phyloP scores from a whole-genome alignment of 1,140 invertebrate genomes.

The Phymorhynchus buccinoides region DNA sequence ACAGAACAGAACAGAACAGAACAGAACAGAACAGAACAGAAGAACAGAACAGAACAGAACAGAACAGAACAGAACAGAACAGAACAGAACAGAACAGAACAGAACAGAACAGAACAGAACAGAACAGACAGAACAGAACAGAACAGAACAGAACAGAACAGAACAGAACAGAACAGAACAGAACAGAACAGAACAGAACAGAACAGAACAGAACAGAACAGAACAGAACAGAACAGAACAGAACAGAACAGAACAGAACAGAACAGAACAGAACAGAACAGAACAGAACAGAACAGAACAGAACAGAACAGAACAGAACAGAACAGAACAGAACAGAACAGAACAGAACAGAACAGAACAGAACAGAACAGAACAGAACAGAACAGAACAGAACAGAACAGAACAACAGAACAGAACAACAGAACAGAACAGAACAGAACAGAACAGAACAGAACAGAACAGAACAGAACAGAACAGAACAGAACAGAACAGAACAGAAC shows the following conservation, averaged over 20 bases:
- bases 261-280: conserved; percentile 11
- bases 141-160: not conserved
- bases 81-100: not conserved
- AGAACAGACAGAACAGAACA: not conserved
- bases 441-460: not conserved
- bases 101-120: not conserved
- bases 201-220: not conserved
- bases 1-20: not conserved
- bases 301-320: not conserved
- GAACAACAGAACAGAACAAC: too few relatives aligned
- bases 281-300: conserved; percentile 9
- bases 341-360: conserved; percentile 9
- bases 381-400: conserved; percentile 10
- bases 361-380: not conserved
- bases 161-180: not conserved
- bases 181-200: conserved; percentile 4
- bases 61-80: not conserved
- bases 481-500: not conserved
- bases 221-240: too few relatives aligned
- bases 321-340: not conserved
- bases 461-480: not conserved
- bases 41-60: not conserved
- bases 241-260: conserved; percentile 16
- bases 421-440: not conserved
- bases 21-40: not conserved